These are phyloP conservation scores for Glomeris maerens DNA, from an alignment of 1,140 invertebrate genomes.

Conservation along the genomic window DNA sequence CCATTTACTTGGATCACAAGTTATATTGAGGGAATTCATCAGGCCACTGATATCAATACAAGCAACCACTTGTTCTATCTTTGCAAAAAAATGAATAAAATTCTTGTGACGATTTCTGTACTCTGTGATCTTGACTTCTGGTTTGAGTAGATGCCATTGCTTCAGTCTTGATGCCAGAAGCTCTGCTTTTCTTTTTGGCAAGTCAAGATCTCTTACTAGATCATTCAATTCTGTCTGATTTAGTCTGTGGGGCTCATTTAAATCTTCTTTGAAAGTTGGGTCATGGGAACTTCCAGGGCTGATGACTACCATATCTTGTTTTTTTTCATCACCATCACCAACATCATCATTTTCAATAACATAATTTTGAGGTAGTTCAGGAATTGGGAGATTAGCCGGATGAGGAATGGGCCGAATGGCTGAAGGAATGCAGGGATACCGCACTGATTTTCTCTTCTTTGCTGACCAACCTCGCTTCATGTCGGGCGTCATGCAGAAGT, in stretches of 20 bases:
- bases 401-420: constrained; percentile 8
- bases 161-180: constrained; percentile 14
- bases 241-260: constrained; percentile 10
- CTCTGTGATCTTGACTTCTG: constrained; percentile 9
- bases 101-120: constrained; percentile 9
- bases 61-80: not conserved
- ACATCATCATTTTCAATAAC: not conserved
- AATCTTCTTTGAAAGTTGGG: constrained; percentile 1
- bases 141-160: constrained; percentile 11
- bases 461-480: not conserved
- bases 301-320: constrained; percentile 2
- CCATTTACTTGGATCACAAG: constrained; percentile 11
- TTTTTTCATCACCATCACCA: not conserved
- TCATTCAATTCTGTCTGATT: constrained; percentile 13
- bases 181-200: constrained; percentile 14
- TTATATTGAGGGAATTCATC: not conserved
- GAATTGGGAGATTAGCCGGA: constrained; percentile 1
- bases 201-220: constrained; percentile 13
- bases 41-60: not conserved
- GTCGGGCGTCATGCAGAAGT: constrained; percentile 17
- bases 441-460: constrained; percentile 9
- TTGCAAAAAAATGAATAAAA: constrained; percentile 1
- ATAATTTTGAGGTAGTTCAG: not conserved
- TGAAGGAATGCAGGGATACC: constrained; percentile 13
- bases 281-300: constrained; percentile 1